phyloP scores from a whole-genome alignment of 2,113 vertebrate species.

The Naja naja region DNA sequence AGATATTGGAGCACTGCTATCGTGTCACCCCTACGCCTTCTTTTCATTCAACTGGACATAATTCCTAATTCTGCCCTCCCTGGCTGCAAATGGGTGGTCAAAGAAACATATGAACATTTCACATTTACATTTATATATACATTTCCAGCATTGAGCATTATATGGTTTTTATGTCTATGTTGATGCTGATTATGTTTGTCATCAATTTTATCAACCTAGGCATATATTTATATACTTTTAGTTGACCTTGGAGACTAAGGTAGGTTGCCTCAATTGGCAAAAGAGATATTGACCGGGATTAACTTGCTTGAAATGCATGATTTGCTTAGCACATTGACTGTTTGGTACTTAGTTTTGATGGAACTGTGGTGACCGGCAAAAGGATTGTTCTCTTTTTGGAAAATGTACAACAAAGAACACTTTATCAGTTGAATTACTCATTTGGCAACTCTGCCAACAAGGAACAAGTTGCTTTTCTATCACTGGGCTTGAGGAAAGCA shows the following conservation, averaged over 20 bases:
- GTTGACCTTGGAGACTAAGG: conserved; percentile 36
- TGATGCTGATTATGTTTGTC: not conserved
- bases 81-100: not conserved
- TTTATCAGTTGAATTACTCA: conserved; percentile 73
- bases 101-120: not conserved
- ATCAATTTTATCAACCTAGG: not conserved
- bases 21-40: not conserved
- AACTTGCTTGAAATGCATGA: conserved; percentile 48
- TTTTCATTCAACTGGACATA: not conserved
- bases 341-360: conserved; percentile 51
- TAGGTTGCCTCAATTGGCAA: conserved; percentile 60
- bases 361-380: conserved; percentile 60
- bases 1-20: not conserved
- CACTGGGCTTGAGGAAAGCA: conserved; percentile 24
- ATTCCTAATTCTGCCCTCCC: not conserved
- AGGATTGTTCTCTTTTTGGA: conserved; percentile 65
- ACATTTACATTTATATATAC: not conserved
- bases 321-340: conserved; percentile 41
- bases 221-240: conserved; percentile 26
- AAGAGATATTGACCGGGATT: conserved; percentile 58
- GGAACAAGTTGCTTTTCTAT: conserved; percentile 61
- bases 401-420: conserved; percentile 59
- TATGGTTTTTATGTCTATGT: not conserved
- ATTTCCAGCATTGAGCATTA: not conserved
- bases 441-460: conserved; percentile 60